Evolutionary conservation across 2,888 invertebrate species (phyloP).

Genomic region (Drosophila meridionalis): DNA sequence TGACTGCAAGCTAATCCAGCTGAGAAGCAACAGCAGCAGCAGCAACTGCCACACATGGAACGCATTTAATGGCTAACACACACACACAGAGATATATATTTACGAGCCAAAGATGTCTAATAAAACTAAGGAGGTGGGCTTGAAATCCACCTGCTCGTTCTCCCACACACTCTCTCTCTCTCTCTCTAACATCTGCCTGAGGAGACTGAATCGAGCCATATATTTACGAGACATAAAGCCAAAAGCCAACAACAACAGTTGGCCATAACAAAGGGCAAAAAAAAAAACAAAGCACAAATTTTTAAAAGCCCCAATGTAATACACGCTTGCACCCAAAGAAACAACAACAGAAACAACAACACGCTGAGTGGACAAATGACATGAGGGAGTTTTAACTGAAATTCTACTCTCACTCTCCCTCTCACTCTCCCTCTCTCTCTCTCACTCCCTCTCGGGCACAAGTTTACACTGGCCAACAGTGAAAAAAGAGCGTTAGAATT

Average conservation of each 20-base stretch:
- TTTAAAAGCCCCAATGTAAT: slow-evolving; percentile 40
- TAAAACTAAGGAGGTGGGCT: slow-evolving; percentile 20
- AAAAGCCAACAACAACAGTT: slow-evolving; percentile 26
- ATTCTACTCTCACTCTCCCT: background rate
- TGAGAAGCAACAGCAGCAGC: slow-evolving; percentile 1
- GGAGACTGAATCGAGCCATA: slow-evolving; percentile 15
- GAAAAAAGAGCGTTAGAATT: slow-evolving; percentile 59
- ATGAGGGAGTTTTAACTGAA: slow-evolving; percentile 20
- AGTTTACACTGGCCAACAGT: slow-evolving; percentile 43
- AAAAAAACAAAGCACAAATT: slow-evolving; percentile 21
- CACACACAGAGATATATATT: slow-evolving; percentile 10
- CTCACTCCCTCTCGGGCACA: slow-evolving; percentile 25
- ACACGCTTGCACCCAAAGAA: slow-evolving; percentile 19
- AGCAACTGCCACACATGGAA: background rate
- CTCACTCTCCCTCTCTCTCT: background rate
- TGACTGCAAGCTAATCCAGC: slow-evolving; percentile 20
- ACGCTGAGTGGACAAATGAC: slow-evolving; percentile 32
- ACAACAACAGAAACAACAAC: slow-evolving; percentile 21
- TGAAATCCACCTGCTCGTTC: background rate
- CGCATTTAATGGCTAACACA: slow-evolving; percentile 34
- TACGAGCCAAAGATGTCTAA: slow-evolving; percentile 19
- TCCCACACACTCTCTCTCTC: background rate
- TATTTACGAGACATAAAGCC: slow-evolving; percentile 48
- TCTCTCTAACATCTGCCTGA: background rate
- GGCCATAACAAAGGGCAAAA: background rate